These are phyloP conservation scores for Misgurnus anguillicaudatus DNA, from an alignment of 2,113 vertebrate genomes.

Conservation along the genomic window DNA sequence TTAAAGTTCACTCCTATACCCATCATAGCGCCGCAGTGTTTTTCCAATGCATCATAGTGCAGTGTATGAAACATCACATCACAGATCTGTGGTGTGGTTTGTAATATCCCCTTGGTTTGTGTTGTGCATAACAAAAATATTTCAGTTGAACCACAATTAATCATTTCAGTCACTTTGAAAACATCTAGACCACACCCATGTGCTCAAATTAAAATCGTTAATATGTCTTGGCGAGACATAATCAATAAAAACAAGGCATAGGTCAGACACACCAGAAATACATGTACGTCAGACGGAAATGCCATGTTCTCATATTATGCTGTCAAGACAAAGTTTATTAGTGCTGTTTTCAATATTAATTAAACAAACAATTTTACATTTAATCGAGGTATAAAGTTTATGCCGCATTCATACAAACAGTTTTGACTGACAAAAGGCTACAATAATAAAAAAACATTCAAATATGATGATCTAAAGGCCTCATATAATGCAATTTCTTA, in stretches of 20 bases:
- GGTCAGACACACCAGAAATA: constrained; percentile 11
- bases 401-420: not conserved
- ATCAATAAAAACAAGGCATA: constrained; percentile 22
- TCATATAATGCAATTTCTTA: no score
- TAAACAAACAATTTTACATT: constrained; percentile 30
- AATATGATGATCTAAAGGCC: no score
- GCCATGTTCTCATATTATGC: constrained; percentile 37
- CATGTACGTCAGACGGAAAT: constrained; percentile 40
- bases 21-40: not conserved
- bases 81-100: constrained; percentile 39
- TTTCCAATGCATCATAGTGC: not conserved
- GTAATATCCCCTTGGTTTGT: constrained; percentile 20
- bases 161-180: constrained; percentile 3
- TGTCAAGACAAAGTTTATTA: constrained; percentile 43
- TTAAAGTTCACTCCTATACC: not conserved
- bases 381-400: constrained; percentile 31
- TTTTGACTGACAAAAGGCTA: no score
- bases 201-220: constrained; percentile 17
- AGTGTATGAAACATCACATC: constrained; percentile 17
- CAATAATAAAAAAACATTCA: no score
- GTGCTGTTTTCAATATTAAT: constrained; percentile 21
- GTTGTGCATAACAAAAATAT: constrained; percentile 17
- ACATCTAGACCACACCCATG: not conserved
- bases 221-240: constrained; percentile 5
- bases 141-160: constrained; percentile 29